A percentile compares a stretch with the other conserved stretches of the same genome.
Conservation (phyloP, 2,888 invertebrate genomes). For the Aplocera efformata region DNA sequence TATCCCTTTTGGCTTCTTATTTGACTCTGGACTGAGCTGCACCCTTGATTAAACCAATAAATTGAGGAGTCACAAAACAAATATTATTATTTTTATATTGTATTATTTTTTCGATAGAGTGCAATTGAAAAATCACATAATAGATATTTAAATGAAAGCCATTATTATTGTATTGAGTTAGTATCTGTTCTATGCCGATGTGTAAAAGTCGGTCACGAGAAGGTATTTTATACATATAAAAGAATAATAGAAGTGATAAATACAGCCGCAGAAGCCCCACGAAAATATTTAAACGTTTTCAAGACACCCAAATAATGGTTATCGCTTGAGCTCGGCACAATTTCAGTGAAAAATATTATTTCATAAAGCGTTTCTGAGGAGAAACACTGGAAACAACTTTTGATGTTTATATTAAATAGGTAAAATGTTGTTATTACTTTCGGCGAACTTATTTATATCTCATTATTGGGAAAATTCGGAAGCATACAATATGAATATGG, state of each 20-base stretch:
- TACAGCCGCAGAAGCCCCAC: background rate
- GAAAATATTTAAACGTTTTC: slow-evolving; percentile 14
- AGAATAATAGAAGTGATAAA: background rate
- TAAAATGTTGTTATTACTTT: slow-evolving; percentile 23
- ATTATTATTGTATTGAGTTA: too few relatives aligned
- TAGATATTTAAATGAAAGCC: too few relatives aligned
- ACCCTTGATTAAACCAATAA: too few relatives aligned
- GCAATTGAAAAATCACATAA: too few relatives aligned
- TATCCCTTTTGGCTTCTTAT: too few relatives aligned
- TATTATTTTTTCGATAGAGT: too few relatives aligned
- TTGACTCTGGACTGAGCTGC: too few relatives aligned
- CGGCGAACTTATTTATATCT: slow-evolving; percentile 6
- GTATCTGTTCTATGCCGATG: too few relatives aligned
- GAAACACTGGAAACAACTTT: slow-evolving; percentile 24
- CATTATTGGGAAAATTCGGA: background rate
- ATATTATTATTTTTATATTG: too few relatives aligned
- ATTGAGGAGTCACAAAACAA: too few relatives aligned
- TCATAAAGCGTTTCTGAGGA: slow-evolving; percentile 11
- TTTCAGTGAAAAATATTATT: slow-evolving; percentile 31
- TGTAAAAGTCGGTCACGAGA: too few relatives aligned
- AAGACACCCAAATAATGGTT: slow-evolving; percentile 17
- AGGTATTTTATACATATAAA: too few relatives aligned
- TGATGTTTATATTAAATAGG: slow-evolving; percentile 27
- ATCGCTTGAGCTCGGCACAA: slow-evolving; percentile 18
- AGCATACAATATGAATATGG: slow-evolving; percentile 2